Base-by-base conservation (phyloP, 1,140 invertebrate species). In the Euura saliciscinereae region DNA sequence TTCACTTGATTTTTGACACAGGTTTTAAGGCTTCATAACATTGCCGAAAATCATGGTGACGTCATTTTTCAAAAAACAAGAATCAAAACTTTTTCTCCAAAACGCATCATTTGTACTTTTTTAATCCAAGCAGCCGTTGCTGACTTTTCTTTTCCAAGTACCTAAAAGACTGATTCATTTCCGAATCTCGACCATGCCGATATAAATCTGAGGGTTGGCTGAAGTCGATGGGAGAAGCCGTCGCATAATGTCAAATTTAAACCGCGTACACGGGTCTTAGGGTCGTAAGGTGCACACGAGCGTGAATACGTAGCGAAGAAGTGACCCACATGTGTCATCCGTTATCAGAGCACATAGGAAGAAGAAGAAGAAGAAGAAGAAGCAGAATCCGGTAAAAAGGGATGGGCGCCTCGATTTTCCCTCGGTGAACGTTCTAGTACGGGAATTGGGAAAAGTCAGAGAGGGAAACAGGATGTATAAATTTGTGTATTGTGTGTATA, bases 331-430 rank as follows among this genome's bases (percentile, higher is more conserved):
- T 67, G 11, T 67, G 66, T 67, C 43, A 67, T 67, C 13, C 43
- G 66, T 67, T 67, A 67, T 67, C 66, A 67, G 66, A 64, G 59
- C 43, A 59, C 43, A 67, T 67, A 67, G 66, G 10, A 6, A 64
- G 10, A 1, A 64, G 67, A 43, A 42, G 67, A 43, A 44, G 67
- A 43, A 28, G 28, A 28, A 28, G 67, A 43, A 42, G 67, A 43
- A 44, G 67, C 67, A 28, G 28, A 28, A 28, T 28, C 28, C 28
- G 28, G 28, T 0, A 28, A 28, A 28, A 28, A 28, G 28, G 28
- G n/a, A n/a, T n/a, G n/a, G 45, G 67, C 8, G 44, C 11, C n/a
- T 44, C 10, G 7, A 43, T 7, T 43, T 11, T 6, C 45, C 67
- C 7, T 68, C 44, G 4, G 28, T 43, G 28, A 68, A 6, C 43